Evolutionary conservation across 2,888 invertebrate genomes (phyloP), one percentile per base, ranked within the genome.

Genomic region (Lampropteryx suffumata): DNA sequence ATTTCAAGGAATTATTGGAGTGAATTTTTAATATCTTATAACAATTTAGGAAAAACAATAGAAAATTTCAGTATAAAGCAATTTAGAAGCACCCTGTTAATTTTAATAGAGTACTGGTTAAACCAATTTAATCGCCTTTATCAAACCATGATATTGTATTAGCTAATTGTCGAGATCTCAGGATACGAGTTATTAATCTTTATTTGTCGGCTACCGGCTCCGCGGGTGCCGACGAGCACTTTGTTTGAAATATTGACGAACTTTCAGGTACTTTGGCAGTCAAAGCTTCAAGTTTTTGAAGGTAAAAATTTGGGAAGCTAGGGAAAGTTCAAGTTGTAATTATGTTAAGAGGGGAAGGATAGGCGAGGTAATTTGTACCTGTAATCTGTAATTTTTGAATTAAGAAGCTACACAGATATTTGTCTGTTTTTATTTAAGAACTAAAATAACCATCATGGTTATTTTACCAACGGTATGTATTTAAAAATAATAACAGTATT

Each of bases 111-210:
- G 12, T 21, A 39, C n/a, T 39, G 36, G 1, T 5, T 6, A 44
- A 39, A 11, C 32, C 29, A 14, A 40, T 39, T 34, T 12, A 6
- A 27, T 8, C 40, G 43, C n/a, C 29, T 24, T 28, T 14, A 32
- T 29, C 43, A 45, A 40, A 46, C 26, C 34, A 65, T 69, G 57
- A 68, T 65, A 69, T 67, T 63, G 65, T 72, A 71, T 73, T 71
- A 71, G 59, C 67, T 79, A 79, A 82, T 78, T 76, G 71, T 62
- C 55, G 60, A 69, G 73, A 79, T 77, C 66, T 57, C 51, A 65
- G 57, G 62, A 61, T 62, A 64, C 61, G 71, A 67, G 53, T 62
- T 63, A 73, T 76, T 74, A 71, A 76, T 79, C 71, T 70, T 65
- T 67, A 73, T 76, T 71, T 65, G 69, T 65, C 39, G 26, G 45